phyloP scores from a whole-genome alignment of 1,140 invertebrate species.

The Atta cephalotes region DNA sequence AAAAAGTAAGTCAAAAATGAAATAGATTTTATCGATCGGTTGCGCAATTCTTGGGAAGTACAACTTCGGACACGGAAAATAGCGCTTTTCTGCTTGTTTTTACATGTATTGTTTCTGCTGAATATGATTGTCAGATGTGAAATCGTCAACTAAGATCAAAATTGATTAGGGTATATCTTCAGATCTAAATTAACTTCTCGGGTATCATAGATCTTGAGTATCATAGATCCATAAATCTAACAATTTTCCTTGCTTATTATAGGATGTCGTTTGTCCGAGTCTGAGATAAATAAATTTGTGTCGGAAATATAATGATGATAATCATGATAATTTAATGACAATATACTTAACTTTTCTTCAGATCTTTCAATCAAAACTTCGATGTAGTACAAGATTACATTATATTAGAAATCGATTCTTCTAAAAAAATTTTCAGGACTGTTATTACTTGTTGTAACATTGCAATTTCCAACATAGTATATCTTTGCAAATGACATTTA shows the following conservation, averaged over 20 bases:
- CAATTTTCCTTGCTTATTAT: conserved; percentile 34
- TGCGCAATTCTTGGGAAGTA: neutral
- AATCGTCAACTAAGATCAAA: conserved; percentile 17
- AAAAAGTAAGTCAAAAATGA: neutral
- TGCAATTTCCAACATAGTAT: neutral
- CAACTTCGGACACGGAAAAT: neutral
- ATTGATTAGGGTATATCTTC: neutral
- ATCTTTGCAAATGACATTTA: neutral
- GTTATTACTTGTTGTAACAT: neutral
- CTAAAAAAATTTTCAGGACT: neutral
- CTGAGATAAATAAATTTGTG: conserved; percentile 4
- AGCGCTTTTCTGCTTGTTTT: neutral
- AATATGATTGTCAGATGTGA: conserved; percentile 4
- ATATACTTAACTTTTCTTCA: neutral
- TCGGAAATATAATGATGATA: conserved; percentile 9
- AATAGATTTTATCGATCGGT: conserved; percentile 10
- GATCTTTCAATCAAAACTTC: neutral
- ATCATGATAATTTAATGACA: conserved; percentile 27
- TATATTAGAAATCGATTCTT: neutral
- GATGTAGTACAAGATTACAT: neutral
- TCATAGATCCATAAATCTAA: neutral
- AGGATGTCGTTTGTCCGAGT: neutral
- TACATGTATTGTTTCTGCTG: neutral
- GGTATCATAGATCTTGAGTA: neutral
- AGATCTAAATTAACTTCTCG: conserved; percentile 19